phyloP scores from a whole-genome alignment of 1,140 invertebrate genomes.

The Pseudomyrmex cubaensis region DNA sequence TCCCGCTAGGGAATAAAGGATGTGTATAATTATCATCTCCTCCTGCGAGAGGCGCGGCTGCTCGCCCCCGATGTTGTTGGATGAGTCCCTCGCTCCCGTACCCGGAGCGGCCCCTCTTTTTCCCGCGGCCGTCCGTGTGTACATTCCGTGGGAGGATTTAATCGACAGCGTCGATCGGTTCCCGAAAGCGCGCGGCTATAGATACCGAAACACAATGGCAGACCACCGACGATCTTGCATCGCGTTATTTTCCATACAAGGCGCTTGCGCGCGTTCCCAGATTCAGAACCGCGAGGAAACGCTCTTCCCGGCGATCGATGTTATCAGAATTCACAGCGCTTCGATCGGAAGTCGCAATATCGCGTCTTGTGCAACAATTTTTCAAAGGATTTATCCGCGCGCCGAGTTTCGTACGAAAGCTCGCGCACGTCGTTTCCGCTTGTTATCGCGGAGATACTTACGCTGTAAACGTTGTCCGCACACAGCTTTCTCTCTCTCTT shows the following conservation, averaged over 20 bases:
- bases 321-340: too few species aligned
- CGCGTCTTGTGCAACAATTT: constrained; percentile 9
- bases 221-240: constrained; percentile 65
- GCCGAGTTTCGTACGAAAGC: background rate
- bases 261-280: constrained; percentile 17
- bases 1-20: constrained; percentile 69
- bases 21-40: constrained; percentile 74
- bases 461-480: background rate
- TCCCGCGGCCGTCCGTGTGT: background rate
- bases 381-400: background rate
- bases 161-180: constrained; percentile 69
- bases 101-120: background rate
- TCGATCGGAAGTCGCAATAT: too few species aligned
- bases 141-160: constrained; percentile 65
- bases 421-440: background rate
- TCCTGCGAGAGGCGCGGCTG: constrained; percentile 62
- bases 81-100: constrained; percentile 58
- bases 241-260: constrained; percentile 64
- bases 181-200: constrained; percentile 61
- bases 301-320: constrained; percentile 29
- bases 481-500: background rate
- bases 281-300: constrained; percentile 41
- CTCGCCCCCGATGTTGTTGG: constrained; percentile 51
- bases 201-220: constrained; percentile 72
- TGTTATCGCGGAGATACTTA: background rate